These are phyloP conservation scores for Leptinotarsa texana DNA, from an alignment of 1,140 invertebrate genomes.

Conservation along the genomic window DNA sequence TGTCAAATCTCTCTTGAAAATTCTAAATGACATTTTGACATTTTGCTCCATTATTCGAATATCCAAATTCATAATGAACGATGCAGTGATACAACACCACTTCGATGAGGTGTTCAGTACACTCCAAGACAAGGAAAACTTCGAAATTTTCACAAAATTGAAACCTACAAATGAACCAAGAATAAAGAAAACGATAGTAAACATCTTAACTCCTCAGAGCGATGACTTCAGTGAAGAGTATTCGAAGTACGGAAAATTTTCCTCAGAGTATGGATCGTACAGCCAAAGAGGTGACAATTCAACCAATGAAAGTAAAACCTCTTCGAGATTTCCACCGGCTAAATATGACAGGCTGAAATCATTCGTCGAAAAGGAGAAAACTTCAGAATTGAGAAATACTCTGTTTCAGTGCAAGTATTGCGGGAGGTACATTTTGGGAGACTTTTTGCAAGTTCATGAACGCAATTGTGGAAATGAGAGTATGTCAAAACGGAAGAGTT, in stretches of 20 bases:
- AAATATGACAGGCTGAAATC: neutral
- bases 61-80: constrained; percentile 37
- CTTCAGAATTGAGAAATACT: constrained; percentile 13
- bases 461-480: constrained; percentile 27
- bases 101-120: constrained; percentile 39
- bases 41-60: neutral
- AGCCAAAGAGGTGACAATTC: constrained; percentile 4
- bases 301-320: neutral
- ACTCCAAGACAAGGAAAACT: constrained; percentile 38
- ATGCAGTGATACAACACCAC: constrained; percentile 37
- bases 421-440: constrained; percentile 35
- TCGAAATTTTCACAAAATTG: constrained; percentile 40
- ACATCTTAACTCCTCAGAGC: constrained; percentile 24
- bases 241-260: neutral
- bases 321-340: neutral
- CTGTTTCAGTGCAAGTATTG: constrained; percentile 32
- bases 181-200: constrained; percentile 34
- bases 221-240: constrained; percentile 3
- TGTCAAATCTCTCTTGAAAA: no score
- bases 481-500: constrained; percentile 24
- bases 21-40: neutral
- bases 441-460: constrained; percentile 34
- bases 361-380: constrained; percentile 8
- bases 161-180: constrained; percentile 23
- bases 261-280: neutral